Evolutionary conservation across 2,113 vertebrate genomes (phyloP), one percentile per base, ranked within the genome.

Genomic region (Mesoclemmys tuberculata): DNA sequence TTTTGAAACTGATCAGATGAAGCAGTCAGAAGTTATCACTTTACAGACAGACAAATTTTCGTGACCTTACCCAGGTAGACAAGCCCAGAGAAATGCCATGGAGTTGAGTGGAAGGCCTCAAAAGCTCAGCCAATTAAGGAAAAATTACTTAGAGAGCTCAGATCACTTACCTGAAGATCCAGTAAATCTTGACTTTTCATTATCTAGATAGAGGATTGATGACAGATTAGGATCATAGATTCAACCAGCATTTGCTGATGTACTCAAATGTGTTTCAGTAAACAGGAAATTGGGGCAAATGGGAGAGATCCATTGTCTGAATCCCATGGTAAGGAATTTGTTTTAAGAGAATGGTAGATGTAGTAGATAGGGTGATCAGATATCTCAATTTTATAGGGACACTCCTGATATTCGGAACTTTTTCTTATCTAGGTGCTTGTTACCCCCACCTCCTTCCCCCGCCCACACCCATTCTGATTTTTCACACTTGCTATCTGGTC

Each of bases 161-260:
- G 88, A 89, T 81, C 41, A 38, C 41, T 95, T 89, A 97, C 95
- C 56, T 93, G 27, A 6, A 80, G 0, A 10, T 56, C 2, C 21
- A 78, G 4, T 3, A 21, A 3, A 3, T 1, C 7, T 41, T 48
- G 13, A 9, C 87, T 93, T 92, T 89, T 97, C 94, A 35, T 97
- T 97, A 80, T 97, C 97, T 97, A 55, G 10, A 4, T 80, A 27
- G 85, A 92, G 27, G 46, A 94, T 93, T 19, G 96, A 52, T 10
- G 64, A 89, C 4, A 96, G 55, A 41, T 84, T 31, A 94, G 79
- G 8, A 16, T 58, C n/a, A 91, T 1, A 14, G 8, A 87, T 29
- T 48, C n/a, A 80, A 35, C 27, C 54, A 2, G 12, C 10, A 82
- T 78, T 46, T 6, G 85, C 5, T 68, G 61, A 68, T 80, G 84